Base-by-base conservation (phyloP, 2,113 vertebrate genomes). In the Pampusana beccarii region DNA sequence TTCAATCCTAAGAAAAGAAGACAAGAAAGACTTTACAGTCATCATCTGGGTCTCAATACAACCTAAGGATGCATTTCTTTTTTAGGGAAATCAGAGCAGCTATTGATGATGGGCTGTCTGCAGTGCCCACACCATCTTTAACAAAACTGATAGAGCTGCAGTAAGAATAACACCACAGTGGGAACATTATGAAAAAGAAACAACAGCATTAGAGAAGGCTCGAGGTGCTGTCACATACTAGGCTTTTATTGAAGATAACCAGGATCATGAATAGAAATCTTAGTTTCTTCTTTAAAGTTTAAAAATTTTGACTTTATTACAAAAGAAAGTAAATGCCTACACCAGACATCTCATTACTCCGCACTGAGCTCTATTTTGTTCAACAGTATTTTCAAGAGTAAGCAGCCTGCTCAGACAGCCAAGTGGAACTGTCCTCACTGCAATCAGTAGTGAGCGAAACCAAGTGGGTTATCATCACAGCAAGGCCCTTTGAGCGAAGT, bases 401-500 rank as follows among this genome's bases (percentile, higher is more conserved):
- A 87, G 33, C 33, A 65, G 88, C 94, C 88, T 80, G 94, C 95
- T 96, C 97, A 95, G 96, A 95, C 96, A 97, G 97, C 95, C 97
- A 97, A 97, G 96, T 91, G 94, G 94, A 97, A 92, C 36, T 66
- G 95, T 97, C 96, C 29, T 7, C 91, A 97, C 83, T 31, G 61
- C 48, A 80, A 67, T 96, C 95, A 90, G 96, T 13, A 95, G 72
- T 18, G 61, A 96, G 97, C 80, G 94, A 97, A 97, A 97, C 96
- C 96, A 88, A 93, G 5, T 82, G 79, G 77, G 50, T 83, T 92
- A 92, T 95, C 94, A 95, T 96, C 93, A 97, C 25, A 90, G 96
- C 94, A 75, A 90, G 78, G 90, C 93, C 42, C 50, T 36, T 11
- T 18, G 60, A 90, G 42, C 54, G 74, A 88, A 88, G 11, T 8